Evolutionary conservation across 2,888 invertebrate species (phyloP), one percentile per base, ranked within the genome.

Genomic region (Neelides folsomi): DNA sequence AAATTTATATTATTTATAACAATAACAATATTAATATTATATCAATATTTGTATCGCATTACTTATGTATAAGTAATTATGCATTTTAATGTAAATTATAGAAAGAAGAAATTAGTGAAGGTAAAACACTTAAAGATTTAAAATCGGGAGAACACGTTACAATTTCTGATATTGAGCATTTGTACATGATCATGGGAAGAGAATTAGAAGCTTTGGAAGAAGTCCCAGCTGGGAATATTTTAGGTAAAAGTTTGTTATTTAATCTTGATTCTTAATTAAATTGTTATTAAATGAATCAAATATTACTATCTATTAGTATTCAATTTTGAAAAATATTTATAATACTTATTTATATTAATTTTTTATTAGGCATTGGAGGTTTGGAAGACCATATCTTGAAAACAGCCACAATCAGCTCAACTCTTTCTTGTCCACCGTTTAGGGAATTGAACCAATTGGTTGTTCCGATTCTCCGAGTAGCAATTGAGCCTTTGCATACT

Each of bases 111-210:
- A 60, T 70, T 42, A 63, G 67, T 44, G 55, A 61, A 40, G 59
- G 46, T 59, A 68, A 74, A 60, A 77, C 76, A 51, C 66, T 81
- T 15, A 79, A 78, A 65, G 79, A 81, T 66, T 71, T 80, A 51
- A 74, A 73, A 55, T 71, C 73, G 47, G 77, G 80, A 55, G 76
- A 79, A 62, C 80, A 85, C 67, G 76, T 85, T 9, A 82, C 81
- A 15, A 75, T 72, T 67, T 69, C 76, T 0, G 73, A 67, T 1
- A 77, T 95, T 10, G 78, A 80, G 45, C 80, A 84, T 55, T 71
- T 98, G 1, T 98, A 88, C 68, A 74, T 93, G 62, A 76, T 97
- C 54, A 89, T 95, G 86, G 98, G 97, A 7, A 77, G 89, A 63
- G 95, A 97, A 66, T 70, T 95, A 50, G 83, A 88, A 69, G 69